These are phyloP conservation scores for Nymphalis io DNA, from an alignment of 1,140 invertebrate species.

Conservation along the genomic window DNA sequence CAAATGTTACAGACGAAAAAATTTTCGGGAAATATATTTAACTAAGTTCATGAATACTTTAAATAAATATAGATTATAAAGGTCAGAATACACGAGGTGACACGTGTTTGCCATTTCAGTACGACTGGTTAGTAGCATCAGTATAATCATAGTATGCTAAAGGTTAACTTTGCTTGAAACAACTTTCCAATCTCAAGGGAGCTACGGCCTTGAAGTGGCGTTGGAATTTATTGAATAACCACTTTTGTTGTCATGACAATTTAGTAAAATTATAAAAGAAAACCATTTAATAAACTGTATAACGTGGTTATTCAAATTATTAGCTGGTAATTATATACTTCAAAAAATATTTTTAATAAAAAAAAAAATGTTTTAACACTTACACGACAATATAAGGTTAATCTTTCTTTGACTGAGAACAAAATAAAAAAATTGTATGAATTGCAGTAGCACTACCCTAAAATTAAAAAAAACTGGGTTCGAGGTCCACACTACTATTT, in stretches of 20 bases:
- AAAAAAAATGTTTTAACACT: no score
- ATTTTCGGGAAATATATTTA: neutral
- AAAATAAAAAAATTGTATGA: no score
- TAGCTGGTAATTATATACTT: neutral
- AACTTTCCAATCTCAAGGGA: slow-evolving; percentile 76
- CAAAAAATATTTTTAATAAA: neutral
- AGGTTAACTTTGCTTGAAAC: slow-evolving; percentile 60
- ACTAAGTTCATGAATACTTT: neutral
- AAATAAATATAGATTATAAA: slow-evolving; percentile 36
- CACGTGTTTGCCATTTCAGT: slow-evolving; percentile 55
- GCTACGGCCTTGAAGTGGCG: slow-evolving; percentile 54
- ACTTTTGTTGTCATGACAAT: slow-evolving; percentile 34
- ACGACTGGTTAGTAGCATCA: slow-evolving; percentile 54
- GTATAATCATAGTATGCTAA: slow-evolving; percentile 53
- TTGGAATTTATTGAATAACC: slow-evolving; percentile 44
- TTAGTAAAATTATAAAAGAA: slow-evolving; percentile 16
- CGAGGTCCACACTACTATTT: no score
- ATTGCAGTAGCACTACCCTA: no score
- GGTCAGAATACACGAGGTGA: slow-evolving; percentile 44
- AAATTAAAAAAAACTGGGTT: no score
- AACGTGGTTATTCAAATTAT: neutral
- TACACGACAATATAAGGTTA: no score
- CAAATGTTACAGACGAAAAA: no score
- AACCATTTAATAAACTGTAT: neutral
- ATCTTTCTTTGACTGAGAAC: neutral